Conservation (phyloP, 2,113 vertebrate species). For the Ondatra zibethicus region DNA sequence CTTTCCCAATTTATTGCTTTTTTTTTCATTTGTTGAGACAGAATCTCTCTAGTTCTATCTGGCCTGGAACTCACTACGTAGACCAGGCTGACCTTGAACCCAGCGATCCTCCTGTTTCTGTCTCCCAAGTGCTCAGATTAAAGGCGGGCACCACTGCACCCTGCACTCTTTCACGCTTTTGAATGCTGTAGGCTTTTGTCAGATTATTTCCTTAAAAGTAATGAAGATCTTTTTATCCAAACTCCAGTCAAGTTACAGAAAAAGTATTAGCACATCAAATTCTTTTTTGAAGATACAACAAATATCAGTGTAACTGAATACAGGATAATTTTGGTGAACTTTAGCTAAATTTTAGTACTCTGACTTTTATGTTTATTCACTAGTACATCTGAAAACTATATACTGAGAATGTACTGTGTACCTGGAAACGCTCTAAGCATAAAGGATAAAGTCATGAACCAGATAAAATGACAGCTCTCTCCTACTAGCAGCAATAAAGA, state of each 20-base stretch:
- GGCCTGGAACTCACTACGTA: background rate
- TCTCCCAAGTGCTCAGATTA: background rate
- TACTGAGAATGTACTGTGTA: background rate
- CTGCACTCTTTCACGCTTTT: conserved; percentile 4
- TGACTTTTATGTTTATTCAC: background rate
- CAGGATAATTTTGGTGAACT: background rate
- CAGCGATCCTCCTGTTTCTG: background rate
- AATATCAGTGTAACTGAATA: background rate
- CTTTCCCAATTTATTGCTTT: background rate
- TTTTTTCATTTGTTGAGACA: background rate
- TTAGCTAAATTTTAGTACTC: background rate
- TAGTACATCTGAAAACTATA: background rate
- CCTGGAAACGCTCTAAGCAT: background rate
- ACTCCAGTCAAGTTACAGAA: background rate
- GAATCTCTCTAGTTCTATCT: background rate
- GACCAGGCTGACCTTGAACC: background rate
- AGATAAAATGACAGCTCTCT: background rate
- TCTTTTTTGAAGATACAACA: background rate
- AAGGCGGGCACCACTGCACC: background rate
- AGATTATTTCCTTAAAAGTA: conserved; percentile 8
- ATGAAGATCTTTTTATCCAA: background rate
- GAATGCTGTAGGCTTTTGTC: background rate
- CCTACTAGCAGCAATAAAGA: background rate
- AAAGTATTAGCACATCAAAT: background rate
- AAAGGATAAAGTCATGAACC: background rate